Base-by-base conservation (phyloP, 2,888 invertebrate species). In the Pocota personata region DNA sequence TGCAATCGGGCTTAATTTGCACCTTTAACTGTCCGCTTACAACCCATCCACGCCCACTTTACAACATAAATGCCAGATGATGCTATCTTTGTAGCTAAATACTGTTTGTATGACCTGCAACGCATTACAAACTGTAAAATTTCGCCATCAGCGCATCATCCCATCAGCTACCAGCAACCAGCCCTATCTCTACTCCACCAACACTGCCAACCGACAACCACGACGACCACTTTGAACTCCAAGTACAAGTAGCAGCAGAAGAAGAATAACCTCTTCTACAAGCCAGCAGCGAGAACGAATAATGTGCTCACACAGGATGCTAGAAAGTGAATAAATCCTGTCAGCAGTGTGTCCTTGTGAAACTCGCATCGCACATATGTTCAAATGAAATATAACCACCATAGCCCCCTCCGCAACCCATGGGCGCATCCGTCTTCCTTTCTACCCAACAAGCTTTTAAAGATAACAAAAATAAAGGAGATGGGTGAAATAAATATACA, bases 261-360 rank as follows among this genome's bases (percentile, higher is more conserved):
- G 57, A 69, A 52, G 40, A 58, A 62, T 32, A 50, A 24, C 43
- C 73, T 57, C 32, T 37, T 37, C 16, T 27, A 46, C 55, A n/a
- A 3, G 24, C 24, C 24, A 24, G 24, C 24, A 62, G 35, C 21
- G 57, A 80, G 62, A 27, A 72, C 62, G 86, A 77, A 60, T 77
- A 67, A 82, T 80, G 75, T 84, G 80, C 66, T 84, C 75, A 50
- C 75, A 80, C 58, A 80, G 84, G 84, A 84, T 82, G 76, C 82
- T 82, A 77, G 76, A 82, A 86, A 86, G 86, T 86, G 86, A 86
- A 86, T 86, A 86, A 86, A 86, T 86, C 82, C 86, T 86, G 86
- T 82, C 86, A 82, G 86, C 80, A 82, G 71, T 82, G 76, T 86
- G 82, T 82, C 82, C 82, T 80, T 86, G 86, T 62, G 77, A 86